Percentiles rank a stretch among this genome's conserved stretches.
Evolutionary conservation across 1,140 invertebrate species (phyloP).

Genomic region (Holcopasites calliopsidis): DNA sequence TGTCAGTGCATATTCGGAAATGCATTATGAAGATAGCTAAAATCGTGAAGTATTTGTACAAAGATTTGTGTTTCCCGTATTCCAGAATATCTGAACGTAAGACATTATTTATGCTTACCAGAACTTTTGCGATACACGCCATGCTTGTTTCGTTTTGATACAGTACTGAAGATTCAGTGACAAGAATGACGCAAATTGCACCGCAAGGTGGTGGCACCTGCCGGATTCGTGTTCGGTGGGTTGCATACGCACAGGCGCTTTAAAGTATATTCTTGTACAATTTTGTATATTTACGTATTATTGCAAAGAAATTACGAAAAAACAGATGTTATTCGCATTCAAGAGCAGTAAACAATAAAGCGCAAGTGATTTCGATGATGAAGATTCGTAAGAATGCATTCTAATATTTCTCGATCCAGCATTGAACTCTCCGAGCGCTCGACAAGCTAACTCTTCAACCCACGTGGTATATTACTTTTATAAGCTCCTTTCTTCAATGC

Average conservation of each 20-base stretch:
- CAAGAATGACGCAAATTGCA: conserved; percentile 38
- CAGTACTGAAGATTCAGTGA: conserved; percentile 32
- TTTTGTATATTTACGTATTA: background rate
- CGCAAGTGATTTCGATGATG: conserved; percentile 19
- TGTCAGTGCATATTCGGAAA: too few relatives aligned
- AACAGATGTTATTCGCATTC: background rate
- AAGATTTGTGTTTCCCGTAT: too few relatives aligned
- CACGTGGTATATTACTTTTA: background rate
- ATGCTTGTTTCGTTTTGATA: background rate
- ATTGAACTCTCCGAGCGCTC: conserved; percentile 41
- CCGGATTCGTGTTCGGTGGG: conserved; percentile 25
- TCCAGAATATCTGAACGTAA: too few relatives aligned
- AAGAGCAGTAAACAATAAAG: background rate
- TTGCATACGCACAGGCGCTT: conserved; percentile 45
- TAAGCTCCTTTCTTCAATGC: background rate
- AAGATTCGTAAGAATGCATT: background rate
- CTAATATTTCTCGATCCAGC: conserved; percentile 28
- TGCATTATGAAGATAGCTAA: too few relatives aligned
- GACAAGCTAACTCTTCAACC: conserved; percentile 10
- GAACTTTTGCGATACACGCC: too few relatives aligned
- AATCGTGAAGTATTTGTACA: too few relatives aligned
- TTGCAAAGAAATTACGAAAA: background rate
- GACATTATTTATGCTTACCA: too few relatives aligned
- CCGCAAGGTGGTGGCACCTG: conserved; percentile 66
- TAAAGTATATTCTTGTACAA: background rate